Conservation (phyloP, 2,888 invertebrate genomes). For the Hypolimnas misippus region DNA sequence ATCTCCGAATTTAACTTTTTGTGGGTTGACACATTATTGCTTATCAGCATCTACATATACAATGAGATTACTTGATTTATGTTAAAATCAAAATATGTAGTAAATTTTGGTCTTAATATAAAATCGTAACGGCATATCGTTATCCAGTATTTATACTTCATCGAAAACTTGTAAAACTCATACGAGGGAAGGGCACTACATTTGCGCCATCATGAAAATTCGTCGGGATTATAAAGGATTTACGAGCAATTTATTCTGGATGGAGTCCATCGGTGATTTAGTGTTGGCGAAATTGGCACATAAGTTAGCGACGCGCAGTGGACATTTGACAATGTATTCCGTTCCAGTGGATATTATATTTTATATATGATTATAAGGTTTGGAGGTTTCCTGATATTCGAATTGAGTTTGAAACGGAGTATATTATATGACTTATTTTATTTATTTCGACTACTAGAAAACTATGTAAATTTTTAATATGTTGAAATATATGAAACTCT, state of each 20-base stretch:
- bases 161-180: conserved; percentile 19
- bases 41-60: no score
- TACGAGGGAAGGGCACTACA: conserved; percentile 31
- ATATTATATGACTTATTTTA: no score
- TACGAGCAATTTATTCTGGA: conserved; percentile 54
- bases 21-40: no score
- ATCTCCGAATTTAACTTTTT: no score
- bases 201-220: conserved; percentile 41
- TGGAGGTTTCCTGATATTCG: background rate
- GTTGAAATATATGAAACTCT: no score
- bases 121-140: background rate
- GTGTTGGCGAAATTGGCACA: conserved; percentile 62
- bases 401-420: background rate
- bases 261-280: conserved; percentile 65
- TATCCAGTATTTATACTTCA: background rate
- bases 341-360: conserved; percentile 25
- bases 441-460: no score
- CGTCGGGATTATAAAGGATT: conserved; percentile 49
- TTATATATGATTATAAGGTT: conserved; percentile 17
- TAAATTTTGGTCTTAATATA: background rate
- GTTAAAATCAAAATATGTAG: no score
- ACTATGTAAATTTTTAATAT: no score
- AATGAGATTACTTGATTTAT: no score
- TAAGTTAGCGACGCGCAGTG: conserved; percentile 60
- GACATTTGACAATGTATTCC: conserved; percentile 44